phyloP scores from a whole-genome alignment of 2,797 vertebrate genomes.

The Ambastaia sidthimunki region DNA sequence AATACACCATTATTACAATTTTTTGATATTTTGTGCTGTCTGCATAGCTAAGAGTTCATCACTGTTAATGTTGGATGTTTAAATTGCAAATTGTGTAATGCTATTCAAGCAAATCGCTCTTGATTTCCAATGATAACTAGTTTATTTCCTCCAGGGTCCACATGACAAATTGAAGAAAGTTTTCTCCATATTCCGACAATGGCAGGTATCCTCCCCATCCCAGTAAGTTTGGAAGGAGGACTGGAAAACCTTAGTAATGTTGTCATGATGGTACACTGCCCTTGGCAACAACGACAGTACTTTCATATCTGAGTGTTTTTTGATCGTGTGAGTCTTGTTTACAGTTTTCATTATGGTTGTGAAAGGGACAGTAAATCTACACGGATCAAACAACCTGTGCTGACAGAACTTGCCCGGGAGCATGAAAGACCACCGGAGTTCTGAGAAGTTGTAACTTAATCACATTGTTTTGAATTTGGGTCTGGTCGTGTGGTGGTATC shows the following conservation, averaged over 20 bases:
- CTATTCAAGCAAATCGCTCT: background rate
- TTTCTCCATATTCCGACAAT: conserved; percentile 93
- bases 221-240: conserved; percentile 66
- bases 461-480: conserved; percentile 11
- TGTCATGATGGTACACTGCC: conserved; percentile 58
- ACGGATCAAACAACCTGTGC: conserved; percentile 14
- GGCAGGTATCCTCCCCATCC: conserved; percentile 82
- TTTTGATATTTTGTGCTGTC: background rate
- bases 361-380: conserved; percentile 29
- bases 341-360: conserved; percentile 24
- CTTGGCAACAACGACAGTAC: conserved; percentile 45
- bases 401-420: conserved; percentile 7
- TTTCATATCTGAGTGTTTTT: conserved; percentile 57
- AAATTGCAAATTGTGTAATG: background rate
- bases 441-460: conserved; percentile 15
- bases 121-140: background rate
- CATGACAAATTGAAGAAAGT: conserved; percentile 91
- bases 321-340: conserved; percentile 51
- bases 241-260: conserved; percentile 27
- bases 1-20: background rate
- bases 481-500: background rate
- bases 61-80: background rate
- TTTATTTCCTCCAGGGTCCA: conserved; percentile 78
- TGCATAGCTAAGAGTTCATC: background rate
- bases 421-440: conserved; percentile 8